These are phyloP conservation scores for Hydrophis major DNA, from an alignment of 2,797 vertebrate species.

Conservation along the genomic window DNA sequence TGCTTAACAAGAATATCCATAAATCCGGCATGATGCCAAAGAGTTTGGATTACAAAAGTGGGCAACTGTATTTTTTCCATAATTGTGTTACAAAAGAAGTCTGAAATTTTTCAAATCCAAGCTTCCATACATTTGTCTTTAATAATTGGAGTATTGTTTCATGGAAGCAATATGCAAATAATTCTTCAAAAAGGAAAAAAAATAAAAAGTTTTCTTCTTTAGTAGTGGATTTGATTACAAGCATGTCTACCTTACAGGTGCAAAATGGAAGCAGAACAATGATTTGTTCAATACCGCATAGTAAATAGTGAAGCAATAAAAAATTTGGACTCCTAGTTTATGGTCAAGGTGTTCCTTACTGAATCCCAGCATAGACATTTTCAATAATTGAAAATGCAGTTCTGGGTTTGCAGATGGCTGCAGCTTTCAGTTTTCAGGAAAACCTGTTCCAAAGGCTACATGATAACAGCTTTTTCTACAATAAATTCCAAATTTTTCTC, in stretches of 20 bases:
- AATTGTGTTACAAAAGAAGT: not conserved
- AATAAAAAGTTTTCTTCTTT: too few relatives aligned
- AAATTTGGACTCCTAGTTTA: not conserved
- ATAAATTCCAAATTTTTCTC: conserved; percentile 15
- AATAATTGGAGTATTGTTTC: not conserved
- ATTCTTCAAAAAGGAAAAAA: not conserved
- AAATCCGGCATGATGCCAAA: not conserved
- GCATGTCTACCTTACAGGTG: not conserved
- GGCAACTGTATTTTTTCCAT: not conserved
- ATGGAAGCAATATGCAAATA: not conserved
- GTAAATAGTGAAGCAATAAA: not conserved
- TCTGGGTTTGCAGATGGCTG: accelerated
- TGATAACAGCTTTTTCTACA: not conserved
- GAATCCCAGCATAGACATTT: not conserved
- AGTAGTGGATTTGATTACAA: not conserved
- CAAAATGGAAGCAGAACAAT: not conserved
- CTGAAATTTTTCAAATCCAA: not conserved
- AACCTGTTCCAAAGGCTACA: conserved; percentile 9
- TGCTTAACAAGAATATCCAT: not conserved
- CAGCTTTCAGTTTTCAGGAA: accelerated
- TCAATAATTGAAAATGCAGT: not conserved
- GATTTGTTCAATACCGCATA: not conserved
- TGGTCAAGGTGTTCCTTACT: not conserved
- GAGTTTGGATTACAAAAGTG: not conserved
- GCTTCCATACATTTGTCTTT: not conserved